Conservation (phyloP, 2,888 invertebrate genomes). For the Pandemis cinnamomeana region DNA sequence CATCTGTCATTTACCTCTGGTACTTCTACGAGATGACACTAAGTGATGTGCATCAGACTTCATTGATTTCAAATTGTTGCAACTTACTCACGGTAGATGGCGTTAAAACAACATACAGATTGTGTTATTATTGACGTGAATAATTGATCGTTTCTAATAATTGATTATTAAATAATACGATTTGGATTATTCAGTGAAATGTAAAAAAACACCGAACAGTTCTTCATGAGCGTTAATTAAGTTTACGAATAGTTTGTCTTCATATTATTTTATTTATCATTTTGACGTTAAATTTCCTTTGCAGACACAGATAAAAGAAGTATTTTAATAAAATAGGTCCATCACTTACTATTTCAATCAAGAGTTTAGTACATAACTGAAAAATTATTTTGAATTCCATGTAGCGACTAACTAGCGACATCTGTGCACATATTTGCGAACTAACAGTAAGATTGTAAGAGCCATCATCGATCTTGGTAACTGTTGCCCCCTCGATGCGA, state of each 20-base stretch:
- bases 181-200: neutral
- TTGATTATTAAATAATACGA: no score
- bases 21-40: neutral
- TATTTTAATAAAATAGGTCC: no score
- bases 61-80: slow-evolving; percentile 12
- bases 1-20: neutral
- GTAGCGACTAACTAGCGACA: neutral
- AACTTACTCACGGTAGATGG: neutral
- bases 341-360: no score
- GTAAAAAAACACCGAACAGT: neutral
- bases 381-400: neutral
- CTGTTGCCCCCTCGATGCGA: neutral
- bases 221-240: no score
- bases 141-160: no score
- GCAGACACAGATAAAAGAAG: no score
- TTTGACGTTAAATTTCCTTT: no score
- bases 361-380: neutral
- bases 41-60: neutral
- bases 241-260: no score
- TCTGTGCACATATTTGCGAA: neutral
- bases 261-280: no score
- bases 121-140: no score
- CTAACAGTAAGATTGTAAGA: neutral
- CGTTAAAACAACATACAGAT: neutral
- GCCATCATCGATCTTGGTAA: slow-evolving; percentile 3